Percentiles rank a stretch among this genome's conserved stretches.
Evolutionary conservation across 2,888 invertebrate species (phyloP).

Genomic region (Lycia hirtaria): DNA sequence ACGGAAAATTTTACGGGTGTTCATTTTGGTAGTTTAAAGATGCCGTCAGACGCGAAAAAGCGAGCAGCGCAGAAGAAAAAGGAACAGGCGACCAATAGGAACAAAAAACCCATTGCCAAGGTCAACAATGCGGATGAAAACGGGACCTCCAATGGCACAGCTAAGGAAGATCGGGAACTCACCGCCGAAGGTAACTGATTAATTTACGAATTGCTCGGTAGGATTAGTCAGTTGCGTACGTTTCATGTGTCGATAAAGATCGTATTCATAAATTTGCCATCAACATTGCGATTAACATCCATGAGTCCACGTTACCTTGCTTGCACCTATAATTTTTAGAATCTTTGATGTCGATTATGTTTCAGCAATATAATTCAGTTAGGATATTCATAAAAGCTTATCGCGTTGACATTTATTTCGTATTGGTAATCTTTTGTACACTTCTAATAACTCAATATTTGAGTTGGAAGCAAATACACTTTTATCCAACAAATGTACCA

Average conservation of each 20-base stretch:
- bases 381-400: too few relatives aligned
- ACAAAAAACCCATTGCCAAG: constrained; percentile 81
- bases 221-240: not conserved
- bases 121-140: constrained; percentile 84
- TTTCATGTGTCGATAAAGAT: not conserved
- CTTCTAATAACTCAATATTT: too few relatives aligned
- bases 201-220: not conserved
- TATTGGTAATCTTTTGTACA: too few relatives aligned
- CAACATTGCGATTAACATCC: not conserved
- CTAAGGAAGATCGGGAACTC: constrained; percentile 85
- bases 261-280: not conserved
- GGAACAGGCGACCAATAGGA: constrained; percentile 93
- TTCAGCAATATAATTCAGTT: too few relatives aligned
- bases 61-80: constrained; percentile 99
- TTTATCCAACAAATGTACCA: too few relatives aligned
- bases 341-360: not conserved
- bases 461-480: too few relatives aligned
- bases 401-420: too few relatives aligned
- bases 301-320: too few relatives aligned
- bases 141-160: constrained; percentile 75
- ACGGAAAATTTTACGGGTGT: constrained; percentile 22
- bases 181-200: constrained; percentile 88
- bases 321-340: not conserved
- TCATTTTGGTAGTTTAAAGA: constrained; percentile 69
- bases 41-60: constrained; percentile 99